Percentiles rank a stretch among this genome's conserved stretches.
Conservation (phyloP, 2,888 invertebrate genomes). For the Cloeon dipterum region DNA sequence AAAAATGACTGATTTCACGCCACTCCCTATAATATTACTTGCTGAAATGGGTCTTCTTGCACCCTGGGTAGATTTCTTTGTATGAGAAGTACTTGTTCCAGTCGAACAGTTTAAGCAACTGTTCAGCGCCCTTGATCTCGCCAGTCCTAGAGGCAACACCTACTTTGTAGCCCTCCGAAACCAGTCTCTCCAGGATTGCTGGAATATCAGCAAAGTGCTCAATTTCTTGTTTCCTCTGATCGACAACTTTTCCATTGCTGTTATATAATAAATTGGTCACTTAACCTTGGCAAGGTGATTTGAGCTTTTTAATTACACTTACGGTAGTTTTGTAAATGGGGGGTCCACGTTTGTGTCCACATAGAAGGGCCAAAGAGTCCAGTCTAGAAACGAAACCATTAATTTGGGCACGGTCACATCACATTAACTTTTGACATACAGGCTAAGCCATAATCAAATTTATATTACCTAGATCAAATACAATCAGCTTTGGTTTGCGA, state of each 20-base stretch:
- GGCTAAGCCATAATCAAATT: conserved; percentile 9
- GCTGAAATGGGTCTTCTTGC: conserved; percentile 35
- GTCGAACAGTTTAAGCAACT: conserved; percentile 31
- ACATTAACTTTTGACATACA: conserved; percentile 4
- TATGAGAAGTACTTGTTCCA: conserved; percentile 40
- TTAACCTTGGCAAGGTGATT: not conserved
- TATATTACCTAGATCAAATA: conserved; percentile 30
- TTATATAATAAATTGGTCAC: not conserved
- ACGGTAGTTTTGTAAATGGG: conserved; percentile 27
- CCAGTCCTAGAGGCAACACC: conserved; percentile 38
- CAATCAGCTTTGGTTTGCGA: conserved; percentile 20
- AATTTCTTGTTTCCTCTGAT: conserved; percentile 19
- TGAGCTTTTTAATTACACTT: no score
- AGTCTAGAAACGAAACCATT: conserved; percentile 34
- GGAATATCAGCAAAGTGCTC: conserved; percentile 33
- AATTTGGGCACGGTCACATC: no score
- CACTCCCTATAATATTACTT: no score
- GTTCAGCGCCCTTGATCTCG: conserved; percentile 31
- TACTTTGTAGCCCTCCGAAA: conserved; percentile 27
- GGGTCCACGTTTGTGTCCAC: conserved; percentile 43
- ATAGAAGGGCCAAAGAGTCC: conserved; percentile 52
- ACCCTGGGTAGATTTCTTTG: conserved; percentile 42
- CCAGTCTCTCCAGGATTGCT: conserved; percentile 26
- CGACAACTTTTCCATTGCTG: conserved; percentile 18
- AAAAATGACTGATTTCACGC: no score